phyloP scores from a whole-genome alignment of 1,140 invertebrate genomes.

The Bicyclus anynana region DNA sequence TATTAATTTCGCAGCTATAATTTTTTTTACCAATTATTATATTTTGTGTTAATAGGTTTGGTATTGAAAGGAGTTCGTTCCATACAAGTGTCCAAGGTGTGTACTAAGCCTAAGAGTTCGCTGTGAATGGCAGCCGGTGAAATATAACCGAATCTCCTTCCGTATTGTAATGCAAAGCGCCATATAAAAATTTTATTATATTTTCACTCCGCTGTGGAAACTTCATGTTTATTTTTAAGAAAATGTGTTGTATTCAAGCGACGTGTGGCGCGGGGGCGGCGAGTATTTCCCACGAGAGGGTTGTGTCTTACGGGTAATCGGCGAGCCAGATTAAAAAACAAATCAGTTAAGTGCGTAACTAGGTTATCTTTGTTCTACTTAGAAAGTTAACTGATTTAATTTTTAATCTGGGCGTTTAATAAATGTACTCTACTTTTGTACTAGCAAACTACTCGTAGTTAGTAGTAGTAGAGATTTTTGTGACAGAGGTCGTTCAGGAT shows the following conservation, averaged over 20 bases:
- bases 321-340: background rate
- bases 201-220: constrained; percentile 7
- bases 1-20: no score
- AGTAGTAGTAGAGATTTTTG: no score
- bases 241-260: background rate
- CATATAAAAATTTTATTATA: constrained; percentile 19
- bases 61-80: no score
- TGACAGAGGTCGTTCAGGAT: no score
- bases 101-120: constrained; percentile 2
- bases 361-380: background rate
- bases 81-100: background rate
- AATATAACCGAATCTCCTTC: constrained; percentile 23
- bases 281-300: background rate
- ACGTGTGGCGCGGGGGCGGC: background rate
- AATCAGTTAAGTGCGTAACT: background rate
- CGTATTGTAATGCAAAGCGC: constrained; percentile 19
- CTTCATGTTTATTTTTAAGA: constrained; percentile 14
- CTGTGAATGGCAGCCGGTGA: constrained; percentile 16
- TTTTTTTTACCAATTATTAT: no score
- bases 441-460: no score
- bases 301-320: background rate
- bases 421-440: no score
- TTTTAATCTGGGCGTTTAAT: no score
- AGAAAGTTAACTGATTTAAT: no score
- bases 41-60: no score